Evolutionary conservation across 2,888 invertebrate species (phyloP), one percentile per base, ranked within the genome.

Genomic region (Endomychus coccineus): DNA sequence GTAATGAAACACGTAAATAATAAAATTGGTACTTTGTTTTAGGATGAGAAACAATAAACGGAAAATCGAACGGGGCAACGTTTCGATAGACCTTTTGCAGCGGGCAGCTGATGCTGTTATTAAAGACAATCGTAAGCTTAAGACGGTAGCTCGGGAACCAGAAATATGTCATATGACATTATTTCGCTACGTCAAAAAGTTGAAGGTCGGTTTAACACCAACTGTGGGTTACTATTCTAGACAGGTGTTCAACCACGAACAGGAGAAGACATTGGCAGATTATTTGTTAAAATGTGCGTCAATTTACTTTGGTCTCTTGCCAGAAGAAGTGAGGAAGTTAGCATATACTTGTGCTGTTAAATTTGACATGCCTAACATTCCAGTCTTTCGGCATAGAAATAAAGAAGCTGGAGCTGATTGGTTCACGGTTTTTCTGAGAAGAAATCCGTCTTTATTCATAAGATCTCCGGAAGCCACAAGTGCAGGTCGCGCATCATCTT

Each of bases 401-500:
- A 12, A 16, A 15, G 24, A 29, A 23, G 29, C 36, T 36, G 24
- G 29, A 16, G 11, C 35, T 21, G 39, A 48, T 34, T 47, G 48
- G 48, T 40, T 48, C 7, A 42, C 46, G 16, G 28, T 13, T 11
- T 47, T 46, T 33, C 15, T 46, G 33, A 36, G 46, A 27, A 39
- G 46, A 27, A 46, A 51, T 43, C 25, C 43, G 3, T 7, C 12
- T 16, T 27, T 40, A 4, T 44, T 40, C n/a, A 45, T 51, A 34
- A 39, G 51, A 42, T 39, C 44, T 17, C 50, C 50, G 2, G 45
- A 52, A 42, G 37, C 49, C 4, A 51, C 50, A 7, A 52, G 49
- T 39, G 35, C 36, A 31, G 41, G 46, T 19, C 41, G 45, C 3
- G 46, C 48, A 13, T n/a, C 15, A 5, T 2, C 24, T 14, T 31